Conservation (phyloP, 2,888 invertebrate species). For the Colostygia pectinataria region DNA sequence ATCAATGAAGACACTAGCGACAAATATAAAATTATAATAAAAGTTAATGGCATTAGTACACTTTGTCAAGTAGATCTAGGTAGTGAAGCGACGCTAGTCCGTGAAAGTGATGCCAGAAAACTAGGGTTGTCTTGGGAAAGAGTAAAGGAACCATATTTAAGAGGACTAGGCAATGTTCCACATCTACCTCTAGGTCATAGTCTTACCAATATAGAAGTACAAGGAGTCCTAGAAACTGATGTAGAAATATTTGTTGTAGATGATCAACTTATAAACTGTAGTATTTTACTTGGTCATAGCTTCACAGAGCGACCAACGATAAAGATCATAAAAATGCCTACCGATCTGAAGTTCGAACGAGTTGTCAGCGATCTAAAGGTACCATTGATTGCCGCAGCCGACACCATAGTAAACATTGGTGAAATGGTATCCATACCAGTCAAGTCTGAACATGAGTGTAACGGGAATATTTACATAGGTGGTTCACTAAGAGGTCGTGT, state of each 20-base stretch:
- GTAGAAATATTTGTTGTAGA: too few relatives aligned
- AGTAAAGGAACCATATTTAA: not conserved
- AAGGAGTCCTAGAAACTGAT: not conserved
- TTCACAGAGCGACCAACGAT: not conserved
- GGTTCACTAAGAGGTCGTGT: too few relatives aligned
- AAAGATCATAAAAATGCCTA: not conserved
- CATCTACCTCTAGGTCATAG: not conserved
- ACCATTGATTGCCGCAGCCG: not conserved
- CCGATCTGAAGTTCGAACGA: not conserved
- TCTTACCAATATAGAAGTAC: not conserved
- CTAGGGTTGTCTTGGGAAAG: not conserved
- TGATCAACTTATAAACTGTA: not conserved
- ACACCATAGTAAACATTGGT: not conserved
- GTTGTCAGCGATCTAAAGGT: not conserved
- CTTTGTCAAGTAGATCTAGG: not conserved
- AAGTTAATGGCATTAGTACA: not conserved
- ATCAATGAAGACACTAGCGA: not conserved
- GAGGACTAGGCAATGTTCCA: not conserved
- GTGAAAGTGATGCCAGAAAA: not conserved
- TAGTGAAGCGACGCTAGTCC: not conserved
- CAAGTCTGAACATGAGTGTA: too few relatives aligned
- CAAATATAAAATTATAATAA: not conserved
- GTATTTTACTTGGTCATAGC: too few relatives aligned
- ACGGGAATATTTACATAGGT: too few relatives aligned
- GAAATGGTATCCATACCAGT: not conserved